Evolutionary conservation across 2,797 vertebrate genomes (phyloP), one percentile per base, ranked within the genome.

Genomic region (Rhinichthys osculus): DNA sequence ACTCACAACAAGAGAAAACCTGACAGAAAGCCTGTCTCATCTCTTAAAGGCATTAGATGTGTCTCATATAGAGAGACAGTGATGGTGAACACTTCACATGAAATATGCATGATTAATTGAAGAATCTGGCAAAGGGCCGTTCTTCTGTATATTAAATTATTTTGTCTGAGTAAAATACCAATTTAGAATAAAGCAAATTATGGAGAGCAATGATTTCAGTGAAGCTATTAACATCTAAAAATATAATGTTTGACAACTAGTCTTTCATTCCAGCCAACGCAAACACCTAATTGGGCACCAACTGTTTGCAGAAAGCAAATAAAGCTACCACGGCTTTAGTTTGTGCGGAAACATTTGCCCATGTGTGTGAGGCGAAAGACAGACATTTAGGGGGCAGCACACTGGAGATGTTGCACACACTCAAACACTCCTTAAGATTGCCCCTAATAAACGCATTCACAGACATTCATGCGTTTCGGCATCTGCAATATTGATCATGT

Each of bases 401-500:
- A 85, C 67, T 44, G 42, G 79, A 77, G 85, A 82, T 52, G 16
- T 62, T 59, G 78, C 57, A 81, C 42, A 83, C 30, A 59, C 52
- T 83, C 81, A 81, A 82, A 87, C 71, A 87, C 78, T 57, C 50
- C 92, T 93, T 78, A 89, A 74, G 89, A 91, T 90, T 87, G 78
- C 69, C 82, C 86, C 87, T 92, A 89, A 93, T 93, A 95, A 95
- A 91, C 91, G 91, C 93, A 93, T 94, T 93, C 90, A 87, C 89
- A 83, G 87, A 91, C 86, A 35, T 19, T 92, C 90, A 91, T 91
- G 90, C 90, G 86, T 87, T 84, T 87, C 71, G 93, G 92, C 86
- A 88, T 83, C 85, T 93, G 90, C 93, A 95, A 93, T 94, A 95
- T 94, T 94, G 92, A 95, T 92, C 90, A 87, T 85, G 84, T 90